Percentiles rank a stretch among this genome's conserved stretches.
phyloP scores from a whole-genome alignment of 2,113 vertebrate genomes.

The Dasyprocta punctata region DNA sequence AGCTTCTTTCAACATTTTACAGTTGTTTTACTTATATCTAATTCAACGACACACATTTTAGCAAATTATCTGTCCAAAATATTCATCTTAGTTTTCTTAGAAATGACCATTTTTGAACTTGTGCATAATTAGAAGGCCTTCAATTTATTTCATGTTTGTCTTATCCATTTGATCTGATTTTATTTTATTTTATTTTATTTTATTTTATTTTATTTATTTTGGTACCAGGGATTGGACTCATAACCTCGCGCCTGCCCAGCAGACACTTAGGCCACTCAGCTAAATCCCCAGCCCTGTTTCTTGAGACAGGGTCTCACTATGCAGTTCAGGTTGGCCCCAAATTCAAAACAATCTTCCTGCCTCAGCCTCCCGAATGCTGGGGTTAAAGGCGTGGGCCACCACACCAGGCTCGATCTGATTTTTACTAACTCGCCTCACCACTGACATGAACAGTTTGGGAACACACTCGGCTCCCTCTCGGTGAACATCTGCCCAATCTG shows the following conservation, averaged over 20 bases:
- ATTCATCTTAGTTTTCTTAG: background rate
- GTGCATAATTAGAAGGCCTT: background rate
- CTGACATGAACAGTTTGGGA: background rate
- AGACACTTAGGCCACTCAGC: no score
- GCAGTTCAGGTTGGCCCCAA: no score
- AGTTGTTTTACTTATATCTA: background rate
- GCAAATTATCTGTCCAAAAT: background rate
- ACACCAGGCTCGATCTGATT: background rate
- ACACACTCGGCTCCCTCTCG: background rate
- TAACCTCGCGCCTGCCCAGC: no score
- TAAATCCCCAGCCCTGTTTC: no score
- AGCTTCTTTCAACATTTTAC: background rate
- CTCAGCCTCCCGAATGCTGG: no score
- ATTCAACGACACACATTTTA: background rate
- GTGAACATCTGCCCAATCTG: accelerated
- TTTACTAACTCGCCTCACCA: background rate
- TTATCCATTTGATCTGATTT: background rate
- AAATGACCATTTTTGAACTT: background rate
- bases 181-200: no score
- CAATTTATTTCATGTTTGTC: background rate
- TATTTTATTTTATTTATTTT: no score
- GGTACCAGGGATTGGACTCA: no score
- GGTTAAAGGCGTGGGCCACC: no score
- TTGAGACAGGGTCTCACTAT: no score
- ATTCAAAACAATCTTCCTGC: no score